Conservation (phyloP, 2,888 invertebrate species). For the Coremacera marginata region DNA sequence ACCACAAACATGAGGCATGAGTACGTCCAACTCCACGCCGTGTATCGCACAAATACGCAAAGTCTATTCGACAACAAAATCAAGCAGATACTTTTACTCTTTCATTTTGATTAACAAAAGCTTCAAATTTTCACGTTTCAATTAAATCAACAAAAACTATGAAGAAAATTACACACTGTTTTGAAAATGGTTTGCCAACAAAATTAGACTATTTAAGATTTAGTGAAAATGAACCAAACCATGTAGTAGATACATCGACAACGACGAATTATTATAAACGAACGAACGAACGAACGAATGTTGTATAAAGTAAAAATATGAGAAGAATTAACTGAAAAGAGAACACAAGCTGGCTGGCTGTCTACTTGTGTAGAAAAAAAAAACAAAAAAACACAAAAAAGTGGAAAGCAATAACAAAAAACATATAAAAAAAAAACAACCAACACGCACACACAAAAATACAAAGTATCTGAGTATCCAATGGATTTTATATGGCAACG, state of each 20-base stretch:
- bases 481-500: constrained; percentile 22
- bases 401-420: constrained; percentile 6
- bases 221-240: constrained; percentile 15
- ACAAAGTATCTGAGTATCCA: constrained; percentile 18
- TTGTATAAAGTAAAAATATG: background rate
- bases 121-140: no score
- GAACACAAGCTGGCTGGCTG: background rate
- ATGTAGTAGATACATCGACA: no score
- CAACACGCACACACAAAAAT: background rate
- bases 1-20: background rate
- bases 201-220: constrained; percentile 1
- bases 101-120: no score
- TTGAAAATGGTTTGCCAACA: background rate
- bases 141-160: no score
- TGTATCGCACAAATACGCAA: background rate
- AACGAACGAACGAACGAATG: constrained; percentile 7
- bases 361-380: background rate
- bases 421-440: background rate
- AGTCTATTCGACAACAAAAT: background rate
- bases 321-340: constrained; percentile 17
- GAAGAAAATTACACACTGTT: no score
- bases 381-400: no score
- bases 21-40: background rate
- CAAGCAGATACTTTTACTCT: no score
- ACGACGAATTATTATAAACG: background rate